Percentiles rank a stretch among this genome's conserved stretches.
phyloP scores from a whole-genome alignment of 2,888 invertebrate species.

The Dasysyrphus albostriatus region DNA sequence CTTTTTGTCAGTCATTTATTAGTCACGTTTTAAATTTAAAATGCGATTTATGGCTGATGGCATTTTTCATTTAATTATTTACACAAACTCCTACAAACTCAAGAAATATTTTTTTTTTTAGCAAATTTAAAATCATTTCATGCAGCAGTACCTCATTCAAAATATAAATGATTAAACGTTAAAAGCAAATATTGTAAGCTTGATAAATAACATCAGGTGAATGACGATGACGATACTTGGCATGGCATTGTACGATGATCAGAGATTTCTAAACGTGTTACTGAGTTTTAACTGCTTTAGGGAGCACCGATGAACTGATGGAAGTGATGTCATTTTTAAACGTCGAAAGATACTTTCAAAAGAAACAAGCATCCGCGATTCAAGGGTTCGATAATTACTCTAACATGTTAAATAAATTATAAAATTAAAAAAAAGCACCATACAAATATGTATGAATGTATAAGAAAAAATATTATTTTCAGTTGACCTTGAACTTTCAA shows the following conservation, averaged over 20 bases:
- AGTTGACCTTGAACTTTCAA: constrained; percentile 62
- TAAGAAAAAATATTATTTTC: background rate
- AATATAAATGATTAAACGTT: constrained; percentile 25
- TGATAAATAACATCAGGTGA: constrained; percentile 20
- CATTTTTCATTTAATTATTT: constrained; percentile 16
- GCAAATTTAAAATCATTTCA: background rate
- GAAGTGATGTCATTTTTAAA: constrained; percentile 59
- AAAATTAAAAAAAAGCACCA: background rate
- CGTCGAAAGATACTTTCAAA: constrained; percentile 28
- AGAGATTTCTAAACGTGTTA: constrained; percentile 46
- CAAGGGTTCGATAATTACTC: constrained; percentile 57
- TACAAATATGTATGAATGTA: too few species aligned
- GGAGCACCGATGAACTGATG: background rate
- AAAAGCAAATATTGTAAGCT: background rate
- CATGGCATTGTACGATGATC: constrained; percentile 42
- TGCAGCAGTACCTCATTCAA: background rate
- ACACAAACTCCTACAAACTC: background rate
- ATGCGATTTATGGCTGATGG: constrained; percentile 52
- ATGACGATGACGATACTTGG: constrained; percentile 17
- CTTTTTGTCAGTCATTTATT: constrained; percentile 18
- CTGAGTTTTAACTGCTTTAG: constrained; percentile 17
- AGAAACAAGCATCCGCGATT: constrained; percentile 43
- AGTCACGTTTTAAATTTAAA: constrained; percentile 53
- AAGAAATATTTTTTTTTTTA: background rate
- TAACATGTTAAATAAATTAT: constrained; percentile 26